A percentile compares a stretch with the other conserved stretches of the same genome.
Evolutionary conservation across 2,888 invertebrate genomes (phyloP).

Genomic region (Ellobium chinense): DNA sequence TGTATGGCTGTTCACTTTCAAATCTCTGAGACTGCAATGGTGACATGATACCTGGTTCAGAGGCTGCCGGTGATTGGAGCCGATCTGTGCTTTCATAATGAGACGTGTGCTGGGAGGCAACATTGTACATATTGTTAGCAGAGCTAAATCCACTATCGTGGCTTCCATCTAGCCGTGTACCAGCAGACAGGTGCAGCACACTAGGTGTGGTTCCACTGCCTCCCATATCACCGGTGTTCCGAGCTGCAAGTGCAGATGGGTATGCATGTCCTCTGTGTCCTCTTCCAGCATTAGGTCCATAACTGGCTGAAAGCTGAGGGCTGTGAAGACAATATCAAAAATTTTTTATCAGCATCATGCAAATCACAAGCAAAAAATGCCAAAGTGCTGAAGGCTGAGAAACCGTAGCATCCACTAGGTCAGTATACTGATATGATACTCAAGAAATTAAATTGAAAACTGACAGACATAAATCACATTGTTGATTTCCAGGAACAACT

Average conservation of each 20-base stretch:
- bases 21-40: constrained; percentile 6
- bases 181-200: constrained; percentile 13
- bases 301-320: constrained; percentile 60
- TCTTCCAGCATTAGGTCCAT: constrained; percentile 35
- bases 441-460: too few relatives aligned
- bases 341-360: background rate
- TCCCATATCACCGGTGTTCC: constrained; percentile 26
- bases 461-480: too few relatives aligned
- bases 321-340: constrained; percentile 52
- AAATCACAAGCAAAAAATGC: background rate
- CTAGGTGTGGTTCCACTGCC: background rate
- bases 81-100: constrained; percentile 75
- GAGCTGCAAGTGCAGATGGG: background rate
- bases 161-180: constrained; percentile 67
- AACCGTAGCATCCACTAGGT: too few relatives aligned
- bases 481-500: too few relatives aligned
- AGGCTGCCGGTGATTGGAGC: constrained; percentile 61
- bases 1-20: background rate
- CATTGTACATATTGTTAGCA: constrained; percentile 78
- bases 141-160: constrained; percentile 66
- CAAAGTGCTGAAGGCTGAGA: background rate
- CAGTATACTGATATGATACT: too few relatives aligned
- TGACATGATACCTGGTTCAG: constrained; percentile 42
- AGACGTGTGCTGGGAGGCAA: constrained; percentile 78
- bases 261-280: background rate